phyloP scores from a whole-genome alignment of 2,888 invertebrate genomes.

The Pegoplata infirma region DNA sequence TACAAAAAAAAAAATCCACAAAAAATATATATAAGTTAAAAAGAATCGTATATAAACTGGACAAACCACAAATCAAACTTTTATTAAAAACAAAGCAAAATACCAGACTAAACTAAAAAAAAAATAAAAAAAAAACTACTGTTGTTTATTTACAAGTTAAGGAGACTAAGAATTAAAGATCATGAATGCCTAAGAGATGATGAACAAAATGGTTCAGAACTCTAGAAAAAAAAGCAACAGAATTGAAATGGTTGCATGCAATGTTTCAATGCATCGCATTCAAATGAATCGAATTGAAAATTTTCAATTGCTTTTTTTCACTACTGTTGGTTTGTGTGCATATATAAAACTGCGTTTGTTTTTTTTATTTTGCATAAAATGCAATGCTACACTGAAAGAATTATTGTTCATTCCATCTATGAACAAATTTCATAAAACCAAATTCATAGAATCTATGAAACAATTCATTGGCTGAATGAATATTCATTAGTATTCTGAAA shows the following conservation, averaged over 20 bases:
- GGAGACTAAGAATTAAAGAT: conserved; percentile 5
- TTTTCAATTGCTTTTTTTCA: conserved; percentile 34
- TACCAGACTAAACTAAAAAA: conserved; percentile 17
- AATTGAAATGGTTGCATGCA: conserved; percentile 38
- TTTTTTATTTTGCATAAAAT: conserved; percentile 5
- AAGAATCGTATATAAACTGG: conserved; percentile 39
- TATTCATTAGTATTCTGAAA: no score
- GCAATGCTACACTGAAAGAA: no score
- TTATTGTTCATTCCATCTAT: no score
- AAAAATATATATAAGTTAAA: neutral
- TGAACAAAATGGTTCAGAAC: conserved; percentile 43
- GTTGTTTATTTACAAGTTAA: neutral
- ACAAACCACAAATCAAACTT: conserved; percentile 52
- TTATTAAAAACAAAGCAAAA: conserved; percentile 30
- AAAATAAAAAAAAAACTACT: conserved; percentile 13
- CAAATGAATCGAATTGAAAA: conserved; percentile 50
- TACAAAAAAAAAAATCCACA: neutral
- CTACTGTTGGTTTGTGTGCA: neutral
- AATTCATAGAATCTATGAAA: no score
- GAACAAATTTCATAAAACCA: no score
- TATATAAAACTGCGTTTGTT: neutral
- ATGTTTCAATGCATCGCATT: conserved; percentile 41
- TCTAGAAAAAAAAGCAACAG: neutral
- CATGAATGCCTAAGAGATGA: conserved; percentile 5
- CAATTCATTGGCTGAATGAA: no score